A percentile compares a stretch with the other conserved stretches of the same genome.
Conservation (phyloP, 1,140 invertebrate genomes). For the Drosophila orena region DNA sequence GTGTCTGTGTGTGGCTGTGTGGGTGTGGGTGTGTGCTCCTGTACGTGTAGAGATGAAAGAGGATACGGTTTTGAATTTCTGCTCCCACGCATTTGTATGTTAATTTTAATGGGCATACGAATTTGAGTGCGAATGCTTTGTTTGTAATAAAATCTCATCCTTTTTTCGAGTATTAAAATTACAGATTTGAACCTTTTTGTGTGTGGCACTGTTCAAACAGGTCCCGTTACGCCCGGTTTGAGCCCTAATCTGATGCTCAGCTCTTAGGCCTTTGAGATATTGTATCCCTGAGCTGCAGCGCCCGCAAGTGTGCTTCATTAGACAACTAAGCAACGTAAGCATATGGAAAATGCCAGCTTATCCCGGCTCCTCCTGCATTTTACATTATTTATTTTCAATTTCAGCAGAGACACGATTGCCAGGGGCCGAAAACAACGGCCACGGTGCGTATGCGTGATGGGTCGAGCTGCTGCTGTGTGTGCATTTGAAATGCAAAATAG, state of each 20-base stretch:
- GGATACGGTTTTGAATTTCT: slow-evolving; percentile 29
- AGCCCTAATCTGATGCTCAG: slow-evolving; percentile 48
- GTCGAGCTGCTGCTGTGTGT: slow-evolving; percentile 27
- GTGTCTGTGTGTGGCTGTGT: slow-evolving; percentile 2
- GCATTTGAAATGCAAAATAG: slow-evolving; percentile 80
- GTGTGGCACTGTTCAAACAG: slow-evolving; percentile 34
- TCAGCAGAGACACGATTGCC: slow-evolving; percentile 29
- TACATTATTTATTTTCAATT: slow-evolving; percentile 77
- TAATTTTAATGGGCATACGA: slow-evolving; percentile 66
- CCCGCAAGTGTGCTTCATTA: slow-evolving; percentile 45
- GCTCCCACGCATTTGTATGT: slow-evolving; percentile 62
- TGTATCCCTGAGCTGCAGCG: slow-evolving; percentile 2
- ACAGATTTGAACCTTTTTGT: slow-evolving; percentile 65
- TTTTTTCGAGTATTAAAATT: slow-evolving; percentile 62
- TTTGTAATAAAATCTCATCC: slow-evolving; percentile 68
- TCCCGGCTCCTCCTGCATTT: slow-evolving; percentile 23
- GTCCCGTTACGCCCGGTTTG: slow-evolving; percentile 54
- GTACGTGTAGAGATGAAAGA: slow-evolving; percentile 46
- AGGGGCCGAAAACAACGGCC: slow-evolving; percentile 38
- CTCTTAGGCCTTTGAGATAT: slow-evolving; percentile 40
- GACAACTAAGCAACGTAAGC: slow-evolving; percentile 25
- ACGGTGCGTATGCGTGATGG: slow-evolving; percentile 67
- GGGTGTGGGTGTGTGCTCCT: slow-evolving; percentile 3
- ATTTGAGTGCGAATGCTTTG: slow-evolving; percentile 60
- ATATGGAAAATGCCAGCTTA: slow-evolving; percentile 46